These are phyloP conservation scores for Zaprionus bogoriensis DNA, from an alignment of 2,888 invertebrate species.

Conservation along the genomic window DNA sequence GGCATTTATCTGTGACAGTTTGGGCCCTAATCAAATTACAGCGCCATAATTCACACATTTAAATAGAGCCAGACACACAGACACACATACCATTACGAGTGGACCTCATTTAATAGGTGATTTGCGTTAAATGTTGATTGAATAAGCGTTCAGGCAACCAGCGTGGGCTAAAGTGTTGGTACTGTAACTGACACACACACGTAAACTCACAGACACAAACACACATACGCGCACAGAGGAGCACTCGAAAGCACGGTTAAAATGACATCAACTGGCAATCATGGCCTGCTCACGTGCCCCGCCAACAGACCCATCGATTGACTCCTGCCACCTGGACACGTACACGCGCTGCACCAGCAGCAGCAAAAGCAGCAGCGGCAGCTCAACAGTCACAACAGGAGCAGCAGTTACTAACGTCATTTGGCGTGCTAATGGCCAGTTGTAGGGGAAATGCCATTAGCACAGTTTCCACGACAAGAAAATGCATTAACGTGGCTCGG, in stretches of 20 bases:
- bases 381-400: slow-evolving; percentile 12
- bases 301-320: slow-evolving; percentile 44
- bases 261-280: slow-evolving; percentile 67
- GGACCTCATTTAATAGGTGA: slow-evolving; percentile 58
- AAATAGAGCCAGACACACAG: neutral
- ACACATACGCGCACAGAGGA: neutral
- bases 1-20: slow-evolving; percentile 31
- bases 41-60: slow-evolving; percentile 37
- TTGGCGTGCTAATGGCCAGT: slow-evolving; percentile 56
- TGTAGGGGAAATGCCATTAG: slow-evolving; percentile 69
- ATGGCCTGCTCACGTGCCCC: slow-evolving; percentile 51
- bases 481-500: slow-evolving; percentile 59
- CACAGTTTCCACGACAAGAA: slow-evolving; percentile 45
- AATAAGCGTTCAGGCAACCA: slow-evolving; percentile 60
- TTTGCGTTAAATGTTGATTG: slow-evolving; percentile 63
- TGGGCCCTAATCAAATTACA: slow-evolving; percentile 57
- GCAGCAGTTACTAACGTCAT: slow-evolving; percentile 37
- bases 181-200: slow-evolving; percentile 6
- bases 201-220: neutral
- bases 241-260: slow-evolving; percentile 7
- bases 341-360: too few relatives aligned
- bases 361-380: slow-evolving; percentile 10
- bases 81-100: neutral
- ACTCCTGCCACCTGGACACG: slow-evolving; percentile 36
- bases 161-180: slow-evolving; percentile 27